Percentiles rank a stretch among this genome's conserved stretches.
Evolutionary conservation across 1,140 invertebrate species (phyloP).

Genomic region (Diachasma alloeum): DNA sequence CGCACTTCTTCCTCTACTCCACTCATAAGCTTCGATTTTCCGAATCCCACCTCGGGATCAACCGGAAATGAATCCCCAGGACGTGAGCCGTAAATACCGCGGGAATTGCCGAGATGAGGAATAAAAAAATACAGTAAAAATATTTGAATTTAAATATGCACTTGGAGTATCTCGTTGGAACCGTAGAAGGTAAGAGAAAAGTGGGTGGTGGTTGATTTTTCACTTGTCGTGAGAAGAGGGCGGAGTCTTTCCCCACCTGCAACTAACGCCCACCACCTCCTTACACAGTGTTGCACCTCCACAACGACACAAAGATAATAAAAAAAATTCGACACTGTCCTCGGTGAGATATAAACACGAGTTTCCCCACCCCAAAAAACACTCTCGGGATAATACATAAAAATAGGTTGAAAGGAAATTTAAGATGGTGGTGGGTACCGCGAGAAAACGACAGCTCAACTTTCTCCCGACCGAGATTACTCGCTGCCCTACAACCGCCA

Average conservation of each 20-base stretch:
- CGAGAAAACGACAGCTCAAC: neutral
- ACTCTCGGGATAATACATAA: slow-evolving; percentile 8
- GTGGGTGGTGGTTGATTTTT: neutral
- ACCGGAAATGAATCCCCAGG: neutral
- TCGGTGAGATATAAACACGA: neutral
- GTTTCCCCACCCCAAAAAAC: neutral
- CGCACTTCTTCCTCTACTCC: neutral
- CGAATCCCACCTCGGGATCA: neutral
- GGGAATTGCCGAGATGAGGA: neutral
- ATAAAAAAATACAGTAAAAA: neutral
- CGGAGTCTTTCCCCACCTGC: neutral
- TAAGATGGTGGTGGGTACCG: slow-evolving; percentile 10
- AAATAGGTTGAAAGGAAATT: slow-evolving; percentile 12
- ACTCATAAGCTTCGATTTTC: neutral
- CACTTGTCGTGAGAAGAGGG: neutral
- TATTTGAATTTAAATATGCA: neutral
- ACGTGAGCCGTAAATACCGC: neutral
- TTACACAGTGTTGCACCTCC: neutral
- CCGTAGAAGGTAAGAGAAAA: neutral
- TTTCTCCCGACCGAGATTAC: neutral
- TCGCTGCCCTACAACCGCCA: slow-evolving; percentile 19
- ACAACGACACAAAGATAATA: neutral
- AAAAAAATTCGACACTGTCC: neutral
- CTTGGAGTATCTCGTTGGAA: neutral
- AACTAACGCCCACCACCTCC: neutral